Percentiles rank a stretch among this genome's conserved stretches.
Evolutionary conservation across 2,113 vertebrate species (phyloP).

Genomic region (Bufo bufo): DNA sequence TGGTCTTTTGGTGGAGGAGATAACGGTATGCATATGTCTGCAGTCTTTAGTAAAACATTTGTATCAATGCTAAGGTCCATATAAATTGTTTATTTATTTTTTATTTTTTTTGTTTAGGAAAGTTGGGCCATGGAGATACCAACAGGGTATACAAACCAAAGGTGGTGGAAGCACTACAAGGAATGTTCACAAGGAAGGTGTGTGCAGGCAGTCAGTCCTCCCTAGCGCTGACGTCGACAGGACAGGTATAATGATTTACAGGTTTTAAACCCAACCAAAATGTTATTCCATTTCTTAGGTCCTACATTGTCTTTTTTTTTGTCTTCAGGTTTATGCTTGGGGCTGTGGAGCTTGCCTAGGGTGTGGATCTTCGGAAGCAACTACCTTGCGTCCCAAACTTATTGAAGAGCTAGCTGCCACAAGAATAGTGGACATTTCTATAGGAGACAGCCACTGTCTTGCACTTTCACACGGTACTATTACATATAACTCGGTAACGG

Average conservation of each 20-base stretch:
- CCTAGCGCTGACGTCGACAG: conserved; percentile 82
- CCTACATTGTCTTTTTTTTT: neutral
- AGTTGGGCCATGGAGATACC: conserved; percentile 84
- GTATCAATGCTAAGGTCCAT: no score
- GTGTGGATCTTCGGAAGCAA: conserved; percentile 95
- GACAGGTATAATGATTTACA: conserved; percentile 73
- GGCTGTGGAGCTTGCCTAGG: conserved; percentile 96
- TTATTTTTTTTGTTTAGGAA: conserved; percentile 67
- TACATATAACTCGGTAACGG: no score
- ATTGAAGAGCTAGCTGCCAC: conserved; percentile 94
- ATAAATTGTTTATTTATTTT: neutral
- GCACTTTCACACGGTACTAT: conserved; percentile 91
- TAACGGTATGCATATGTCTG: conserved; percentile 73
- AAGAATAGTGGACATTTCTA: conserved; percentile 96
- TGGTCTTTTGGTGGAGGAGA: conserved; percentile 89
- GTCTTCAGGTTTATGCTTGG: conserved; percentile 92
- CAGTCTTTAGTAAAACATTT: neutral
- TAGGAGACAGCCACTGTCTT: conserved; percentile 96
- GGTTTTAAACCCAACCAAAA: neutral
- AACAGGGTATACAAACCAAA: conserved; percentile 88
- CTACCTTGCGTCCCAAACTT: conserved; percentile 89
- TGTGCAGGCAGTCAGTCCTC: conserved; percentile 86
- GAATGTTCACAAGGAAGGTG: conserved; percentile 86
- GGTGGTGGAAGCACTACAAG: conserved; percentile 84
- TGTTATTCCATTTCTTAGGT: neutral